A percentile compares a stretch with the other conserved stretches of the same genome.
phyloP scores from a whole-genome alignment of 2,797 vertebrate genomes.

The Cyprinella venusta region DNA sequence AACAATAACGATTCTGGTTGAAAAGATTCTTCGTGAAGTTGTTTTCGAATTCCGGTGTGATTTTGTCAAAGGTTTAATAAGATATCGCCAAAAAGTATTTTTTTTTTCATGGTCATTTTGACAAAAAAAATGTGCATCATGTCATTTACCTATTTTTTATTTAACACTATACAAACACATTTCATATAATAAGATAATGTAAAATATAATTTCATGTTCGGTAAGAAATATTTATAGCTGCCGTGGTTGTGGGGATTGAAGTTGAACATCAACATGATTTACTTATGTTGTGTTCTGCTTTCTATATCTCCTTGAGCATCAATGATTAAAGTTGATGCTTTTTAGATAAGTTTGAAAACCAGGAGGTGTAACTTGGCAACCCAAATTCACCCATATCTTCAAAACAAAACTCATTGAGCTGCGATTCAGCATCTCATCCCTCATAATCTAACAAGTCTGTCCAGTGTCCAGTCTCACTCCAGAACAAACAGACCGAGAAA shows the following conservation, averaged over 20 bases:
- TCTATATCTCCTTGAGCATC: background rate
- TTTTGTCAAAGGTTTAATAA: too few species aligned
- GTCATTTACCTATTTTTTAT: background rate
- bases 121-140: background rate
- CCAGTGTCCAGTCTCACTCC: conserved; percentile 16
- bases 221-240: background rate
- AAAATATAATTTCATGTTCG: background rate
- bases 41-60: too few species aligned
- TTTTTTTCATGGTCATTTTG: too few species aligned
- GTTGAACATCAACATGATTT: conserved; percentile 10
- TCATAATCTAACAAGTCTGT: conserved; percentile 15
- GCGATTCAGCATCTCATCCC: conserved; percentile 4
- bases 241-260: background rate
- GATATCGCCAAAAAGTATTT: too few species aligned
- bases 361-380: background rate
- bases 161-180: background rate
- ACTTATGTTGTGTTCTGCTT: conserved; percentile 4
- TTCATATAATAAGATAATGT: background rate
- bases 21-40: too few species aligned
- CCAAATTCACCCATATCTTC: background rate
- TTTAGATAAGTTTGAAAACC: background rate
- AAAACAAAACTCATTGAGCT: conserved; percentile 17
- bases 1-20: too few species aligned
- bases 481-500: conserved; percentile 29
- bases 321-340: background rate